Conservation (phyloP, 2,888 invertebrate species). For the Ornithoptera alexandrae region DNA sequence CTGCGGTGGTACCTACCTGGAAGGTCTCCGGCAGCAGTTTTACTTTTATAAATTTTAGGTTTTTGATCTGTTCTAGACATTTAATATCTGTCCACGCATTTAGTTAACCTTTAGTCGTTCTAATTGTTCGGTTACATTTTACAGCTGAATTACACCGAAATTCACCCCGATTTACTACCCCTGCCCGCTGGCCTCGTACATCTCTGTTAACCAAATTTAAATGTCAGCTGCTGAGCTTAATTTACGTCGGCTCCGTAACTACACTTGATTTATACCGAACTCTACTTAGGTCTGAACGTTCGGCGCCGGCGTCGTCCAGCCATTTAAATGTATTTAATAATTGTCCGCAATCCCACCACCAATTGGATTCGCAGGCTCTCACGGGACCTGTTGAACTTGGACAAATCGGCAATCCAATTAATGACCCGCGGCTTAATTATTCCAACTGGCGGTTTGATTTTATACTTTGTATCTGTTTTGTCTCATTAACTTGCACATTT, state of each 20-base stretch:
- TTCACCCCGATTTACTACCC: neutral
- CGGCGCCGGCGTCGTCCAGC: too few relatives aligned
- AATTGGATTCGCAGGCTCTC: neutral
- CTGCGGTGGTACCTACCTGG: too few relatives aligned
- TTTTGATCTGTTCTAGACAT: too few relatives aligned
- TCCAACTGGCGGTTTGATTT: too few relatives aligned
- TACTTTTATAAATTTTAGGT: too few relatives aligned
- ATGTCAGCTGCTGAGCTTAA: neutral
- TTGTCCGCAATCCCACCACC: neutral
- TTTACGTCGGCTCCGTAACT: conserved; percentile 2
- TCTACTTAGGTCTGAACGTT: too few relatives aligned
- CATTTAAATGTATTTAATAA: neutral
- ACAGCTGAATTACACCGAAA: conserved; percentile 2
- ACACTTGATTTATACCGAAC: too few relatives aligned
- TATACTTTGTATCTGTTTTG: too few relatives aligned
- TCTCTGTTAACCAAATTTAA: conserved; percentile 20
- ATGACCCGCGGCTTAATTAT: neutral
- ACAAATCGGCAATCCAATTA: neutral
- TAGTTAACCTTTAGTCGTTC: too few relatives aligned
- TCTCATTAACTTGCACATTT: too few relatives aligned
- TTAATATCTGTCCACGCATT: too few relatives aligned
- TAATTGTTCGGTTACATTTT: neutral
- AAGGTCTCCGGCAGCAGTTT: too few relatives aligned
- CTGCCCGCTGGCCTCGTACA: conserved; percentile 1
- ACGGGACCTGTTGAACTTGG: neutral